Conservation (phyloP, 2,113 vertebrate genomes). For the Agelaius tricolor region DNA sequence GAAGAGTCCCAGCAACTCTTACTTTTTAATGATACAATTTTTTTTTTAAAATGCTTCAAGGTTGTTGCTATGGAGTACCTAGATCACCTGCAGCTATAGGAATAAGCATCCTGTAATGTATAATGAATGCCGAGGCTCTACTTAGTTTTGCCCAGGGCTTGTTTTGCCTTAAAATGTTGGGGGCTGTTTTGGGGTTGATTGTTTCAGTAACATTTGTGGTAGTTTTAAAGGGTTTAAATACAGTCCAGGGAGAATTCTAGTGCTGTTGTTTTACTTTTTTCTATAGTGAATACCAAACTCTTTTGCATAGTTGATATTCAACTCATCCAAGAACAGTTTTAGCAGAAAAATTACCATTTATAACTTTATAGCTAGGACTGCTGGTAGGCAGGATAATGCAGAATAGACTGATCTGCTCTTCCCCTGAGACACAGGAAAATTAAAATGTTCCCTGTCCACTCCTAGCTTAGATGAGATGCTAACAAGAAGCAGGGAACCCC, state of each 20-base stretch:
- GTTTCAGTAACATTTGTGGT: background rate
- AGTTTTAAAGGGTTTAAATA: background rate
- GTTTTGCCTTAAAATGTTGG: slow-evolving; percentile 21
- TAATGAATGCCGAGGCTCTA: slow-evolving; percentile 28
- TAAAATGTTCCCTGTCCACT: background rate
- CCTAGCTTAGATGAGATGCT: background rate
- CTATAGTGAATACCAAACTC: background rate
- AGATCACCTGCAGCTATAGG: slow-evolving; percentile 40
- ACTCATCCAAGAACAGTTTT: background rate
- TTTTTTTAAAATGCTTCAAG: background rate
- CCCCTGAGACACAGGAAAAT: background rate
- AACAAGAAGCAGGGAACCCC: slow-evolving; percentile 15
- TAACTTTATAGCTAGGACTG: background rate
- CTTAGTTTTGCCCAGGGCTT: slow-evolving; percentile 33
- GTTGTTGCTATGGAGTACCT: background rate
- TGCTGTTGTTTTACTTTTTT: background rate
- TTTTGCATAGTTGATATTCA: background rate
- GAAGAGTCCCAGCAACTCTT: background rate
- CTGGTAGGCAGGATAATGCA: background rate
- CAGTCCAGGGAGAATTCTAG: background rate
- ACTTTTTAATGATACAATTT: slow-evolving; percentile 6
- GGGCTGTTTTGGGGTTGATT: background rate
- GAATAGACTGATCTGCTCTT: background rate
- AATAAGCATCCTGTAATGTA: slow-evolving; percentile 24
- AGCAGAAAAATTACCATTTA: background rate